These are phyloP conservation scores for Laupala kohalensis DNA, from an alignment of 1,140 invertebrate species.

Conservation along the genomic window DNA sequence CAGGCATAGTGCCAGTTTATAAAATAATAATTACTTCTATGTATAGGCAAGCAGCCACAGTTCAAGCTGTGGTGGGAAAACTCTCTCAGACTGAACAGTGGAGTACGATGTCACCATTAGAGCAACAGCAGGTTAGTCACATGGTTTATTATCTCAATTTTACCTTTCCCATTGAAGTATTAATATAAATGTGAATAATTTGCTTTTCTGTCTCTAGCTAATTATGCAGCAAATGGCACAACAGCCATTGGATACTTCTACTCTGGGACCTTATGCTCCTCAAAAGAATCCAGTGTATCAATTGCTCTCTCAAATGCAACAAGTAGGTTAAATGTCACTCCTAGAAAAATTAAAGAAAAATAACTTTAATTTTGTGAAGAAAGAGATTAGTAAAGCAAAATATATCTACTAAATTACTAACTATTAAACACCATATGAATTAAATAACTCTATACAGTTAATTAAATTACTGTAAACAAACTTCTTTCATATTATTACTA, in stretches of 20 bases:
- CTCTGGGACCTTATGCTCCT: conserved; percentile 14
- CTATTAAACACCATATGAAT: too few species aligned
- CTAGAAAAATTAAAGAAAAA: background rate
- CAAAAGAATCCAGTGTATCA: conserved; percentile 37
- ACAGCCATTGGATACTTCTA: conserved; percentile 26
- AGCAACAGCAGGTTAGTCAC: conserved; percentile 38
- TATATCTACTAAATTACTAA: too few species aligned
- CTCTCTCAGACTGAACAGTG: conserved; percentile 51
- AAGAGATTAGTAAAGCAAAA: too few species aligned
- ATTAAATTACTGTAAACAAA: too few species aligned
- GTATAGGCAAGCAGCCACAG: conserved; percentile 25
- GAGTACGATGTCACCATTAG: conserved; percentile 37
- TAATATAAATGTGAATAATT: background rate
- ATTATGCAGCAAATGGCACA: conserved; percentile 37
- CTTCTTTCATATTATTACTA: too few species aligned
- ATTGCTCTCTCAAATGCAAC: conserved; percentile 41
- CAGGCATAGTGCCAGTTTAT: too few species aligned
- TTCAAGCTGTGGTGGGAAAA: conserved; percentile 36
- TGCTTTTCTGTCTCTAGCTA: conserved; percentile 21
- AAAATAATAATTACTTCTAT: too few species aligned
- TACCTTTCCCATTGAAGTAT: background rate
- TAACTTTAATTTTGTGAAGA: background rate
- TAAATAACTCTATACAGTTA: too few species aligned
- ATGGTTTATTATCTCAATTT: background rate
- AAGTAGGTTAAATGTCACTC: conserved; percentile 29